Percentiles rank a stretch among this genome's conserved stretches.
Evolutionary conservation across 2,888 invertebrate species (phyloP).

Genomic region (Entomobrya multifasciata): DNA sequence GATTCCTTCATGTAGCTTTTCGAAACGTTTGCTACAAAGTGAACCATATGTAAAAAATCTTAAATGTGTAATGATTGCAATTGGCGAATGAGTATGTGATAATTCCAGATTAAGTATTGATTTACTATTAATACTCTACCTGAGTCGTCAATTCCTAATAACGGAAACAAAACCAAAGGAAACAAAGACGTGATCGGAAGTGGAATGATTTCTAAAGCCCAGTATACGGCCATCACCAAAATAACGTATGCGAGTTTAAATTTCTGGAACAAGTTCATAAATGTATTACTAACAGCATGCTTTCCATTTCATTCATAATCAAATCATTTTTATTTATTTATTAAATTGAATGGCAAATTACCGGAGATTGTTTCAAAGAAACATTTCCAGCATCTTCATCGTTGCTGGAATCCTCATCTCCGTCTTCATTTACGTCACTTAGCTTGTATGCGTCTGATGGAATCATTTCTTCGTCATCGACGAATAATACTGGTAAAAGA

Average conservation of each 20-base stretch:
- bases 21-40: constrained; percentile 55
- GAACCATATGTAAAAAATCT: no score
- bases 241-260: constrained; percentile 83
- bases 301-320: no score
- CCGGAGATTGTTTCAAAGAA: constrained; percentile 27
- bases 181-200: constrained; percentile 91
- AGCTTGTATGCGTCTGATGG: not conserved
- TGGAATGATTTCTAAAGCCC: constrained; percentile 91
- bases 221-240: constrained; percentile 89
- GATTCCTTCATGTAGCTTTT: constrained; percentile 77
- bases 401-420: not conserved
- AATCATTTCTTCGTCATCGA: constrained; percentile 51
- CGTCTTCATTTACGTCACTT: not conserved
- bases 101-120: no score
- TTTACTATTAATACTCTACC: constrained; percentile 2
- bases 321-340: not conserved
- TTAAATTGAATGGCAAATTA: not conserved
- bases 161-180: constrained; percentile 90
- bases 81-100: no score
- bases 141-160: constrained; percentile 88
- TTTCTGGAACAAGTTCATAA: constrained; percentile 23
- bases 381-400: not conserved
- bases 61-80: no score
- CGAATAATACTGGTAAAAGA: constrained; percentile 84
- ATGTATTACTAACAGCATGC: no score